Evolutionary conservation across 2,113 vertebrate species (phyloP), one percentile per base, ranked within the genome.

Genomic region (Engraulis encrasicolus): DNA sequence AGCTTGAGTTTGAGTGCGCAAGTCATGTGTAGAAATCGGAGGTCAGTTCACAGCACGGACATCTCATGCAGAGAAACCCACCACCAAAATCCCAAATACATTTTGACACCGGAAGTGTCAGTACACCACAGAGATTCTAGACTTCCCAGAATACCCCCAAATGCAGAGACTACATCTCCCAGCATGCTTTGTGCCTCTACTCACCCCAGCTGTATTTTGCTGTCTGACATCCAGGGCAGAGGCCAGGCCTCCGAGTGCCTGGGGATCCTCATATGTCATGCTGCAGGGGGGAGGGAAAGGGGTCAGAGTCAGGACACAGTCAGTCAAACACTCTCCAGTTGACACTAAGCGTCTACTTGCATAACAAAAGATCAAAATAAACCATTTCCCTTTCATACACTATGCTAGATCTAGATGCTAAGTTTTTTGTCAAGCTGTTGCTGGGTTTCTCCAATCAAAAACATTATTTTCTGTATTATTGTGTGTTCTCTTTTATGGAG

Each of bases 181-280:
- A 82, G 36, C 82, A 90, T 58, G 89, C 81, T 23, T 79, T 31
- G 40, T 6, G 45, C 82, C 37, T n/a, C n/a, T n/a, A 96, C 98
- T 95, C 96, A 99, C 98, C 97, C 95, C 96, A 92, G 94, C 95
- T 0, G 97, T 87, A 90, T 95, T 97, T 87, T 98, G 97, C 91
- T 98, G 97, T 87, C 96, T 96, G 87, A 95, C 93, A 83, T 97
- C 98, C 84, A 97, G 90, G 84, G 97, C 96, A 18, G 97, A 96
- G 0, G 95, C 94, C 36, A 98, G 91, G 85, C 97, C 93, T 81
- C 96, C 96, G 17, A 95, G 91, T 66, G 96, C 95, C 90, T 97
- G 97, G 0, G 98, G 96, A 36, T 99, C 98, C 90, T 99, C 97
- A 0, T 96, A 97, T 6, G 95, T 98, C 83, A 98, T 96, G 4